Conservation (phyloP, 2,888 invertebrate genomes). For the Subacronicta megacephala region DNA sequence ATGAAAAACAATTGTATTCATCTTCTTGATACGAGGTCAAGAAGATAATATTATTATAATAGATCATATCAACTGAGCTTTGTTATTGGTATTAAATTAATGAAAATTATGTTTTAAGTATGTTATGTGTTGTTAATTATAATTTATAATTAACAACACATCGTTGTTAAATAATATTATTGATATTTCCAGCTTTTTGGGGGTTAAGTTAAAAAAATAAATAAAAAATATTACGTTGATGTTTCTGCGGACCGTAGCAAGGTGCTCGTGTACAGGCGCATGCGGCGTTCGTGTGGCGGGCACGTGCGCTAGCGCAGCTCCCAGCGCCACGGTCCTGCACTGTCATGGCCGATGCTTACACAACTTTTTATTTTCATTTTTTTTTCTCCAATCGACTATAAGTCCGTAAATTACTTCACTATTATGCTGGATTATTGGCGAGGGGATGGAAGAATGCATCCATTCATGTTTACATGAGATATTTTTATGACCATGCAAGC, state of each 20-base stretch:
- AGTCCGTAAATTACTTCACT: slow-evolving; percentile 81
- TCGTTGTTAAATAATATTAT: too few relatives aligned
- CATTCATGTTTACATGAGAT: slow-evolving; percentile 78
- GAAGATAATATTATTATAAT: too few relatives aligned
- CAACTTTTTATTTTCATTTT: slow-evolving; percentile 66
- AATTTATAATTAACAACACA: too few relatives aligned
- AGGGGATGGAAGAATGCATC: slow-evolving; percentile 71
- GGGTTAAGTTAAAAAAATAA: neutral
- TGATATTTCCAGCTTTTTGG: too few relatives aligned
- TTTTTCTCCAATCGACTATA: slow-evolving; percentile 76
- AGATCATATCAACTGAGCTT: too few relatives aligned
- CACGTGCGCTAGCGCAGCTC: slow-evolving; percentile 76
- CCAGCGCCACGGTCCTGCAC: slow-evolving; percentile 71
- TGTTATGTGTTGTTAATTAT: too few relatives aligned
- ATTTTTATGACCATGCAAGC: slow-evolving; percentile 69
- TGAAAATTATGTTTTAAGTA: too few relatives aligned
- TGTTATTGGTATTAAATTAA: too few relatives aligned
- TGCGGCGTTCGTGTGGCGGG: slow-evolving; percentile 71
- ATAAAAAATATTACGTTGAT: neutral
- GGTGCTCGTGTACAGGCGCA: slow-evolving; percentile 72
- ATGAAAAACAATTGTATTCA: too few relatives aligned
- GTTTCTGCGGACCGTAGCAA: slow-evolving; percentile 77
- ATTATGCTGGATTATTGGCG: slow-evolving; percentile 70
- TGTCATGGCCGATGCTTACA: slow-evolving; percentile 82
- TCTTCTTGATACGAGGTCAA: too few relatives aligned